A percentile compares a stretch with the other conserved stretches of the same genome.
Conservation (phyloP, 2,888 invertebrate genomes). For the Leistus spinibarbis region DNA sequence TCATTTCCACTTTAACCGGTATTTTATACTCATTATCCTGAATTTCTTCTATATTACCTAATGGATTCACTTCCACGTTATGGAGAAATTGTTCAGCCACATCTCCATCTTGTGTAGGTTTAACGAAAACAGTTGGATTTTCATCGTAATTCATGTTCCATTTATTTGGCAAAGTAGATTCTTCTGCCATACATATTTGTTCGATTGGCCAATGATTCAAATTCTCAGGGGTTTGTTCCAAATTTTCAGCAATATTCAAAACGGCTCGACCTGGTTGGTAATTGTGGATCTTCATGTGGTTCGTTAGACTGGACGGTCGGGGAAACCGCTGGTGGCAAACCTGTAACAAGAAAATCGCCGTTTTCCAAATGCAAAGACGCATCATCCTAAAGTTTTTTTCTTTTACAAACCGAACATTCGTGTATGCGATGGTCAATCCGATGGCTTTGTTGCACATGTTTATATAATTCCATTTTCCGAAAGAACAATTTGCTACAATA, state of each 20-base stretch:
- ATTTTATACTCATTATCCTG: not conserved
- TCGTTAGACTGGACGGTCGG: constrained; percentile 59
- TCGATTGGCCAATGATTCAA: constrained; percentile 18
- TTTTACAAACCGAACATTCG: not conserved
- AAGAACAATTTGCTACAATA: constrained; percentile 54
- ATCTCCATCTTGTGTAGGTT: not conserved
- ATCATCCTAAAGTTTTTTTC: no score
- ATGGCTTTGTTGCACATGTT: constrained; percentile 52
- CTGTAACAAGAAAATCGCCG: no score
- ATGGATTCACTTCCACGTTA: not conserved
- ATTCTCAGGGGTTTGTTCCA: not conserved
- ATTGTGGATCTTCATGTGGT: constrained; percentile 61
- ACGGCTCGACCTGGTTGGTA: constrained; percentile 57
- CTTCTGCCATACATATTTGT: constrained; percentile 14
- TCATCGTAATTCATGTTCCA: constrained; percentile 11
- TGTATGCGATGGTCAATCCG: constrained; percentile 42
- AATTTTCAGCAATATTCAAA: not conserved
- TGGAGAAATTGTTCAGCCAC: not conserved
- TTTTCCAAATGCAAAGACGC: no score
- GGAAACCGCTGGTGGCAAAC: constrained; percentile 58
- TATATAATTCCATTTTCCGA: constrained; percentile 52
- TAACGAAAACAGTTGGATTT: not conserved
- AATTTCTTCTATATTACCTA: not conserved
- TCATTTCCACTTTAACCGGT: constrained; percentile 26
- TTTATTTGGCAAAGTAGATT: not conserved